These are phyloP conservation scores for Ceratitis capitata DNA, from an alignment of 1,140 invertebrate genomes.

Conservation along the genomic window DNA sequence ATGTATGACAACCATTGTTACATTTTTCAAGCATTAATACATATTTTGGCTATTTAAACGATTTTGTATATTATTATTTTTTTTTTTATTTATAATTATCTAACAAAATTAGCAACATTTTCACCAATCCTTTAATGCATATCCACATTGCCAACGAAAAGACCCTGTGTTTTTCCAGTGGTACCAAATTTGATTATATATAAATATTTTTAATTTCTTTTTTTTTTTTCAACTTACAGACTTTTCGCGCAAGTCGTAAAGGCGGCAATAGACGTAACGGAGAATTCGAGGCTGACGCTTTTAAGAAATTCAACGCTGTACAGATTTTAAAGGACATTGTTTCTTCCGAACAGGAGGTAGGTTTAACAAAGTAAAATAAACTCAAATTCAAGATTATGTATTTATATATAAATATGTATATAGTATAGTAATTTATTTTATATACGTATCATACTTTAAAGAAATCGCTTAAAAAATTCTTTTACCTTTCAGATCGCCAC, in stretches of 20 bases:
- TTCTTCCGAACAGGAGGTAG: slow-evolving; percentile 70
- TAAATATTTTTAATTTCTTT: background rate
- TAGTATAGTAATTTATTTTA: too few species aligned
- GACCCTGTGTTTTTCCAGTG: background rate
- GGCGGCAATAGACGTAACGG: slow-evolving; percentile 43
- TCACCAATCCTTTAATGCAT: background rate
- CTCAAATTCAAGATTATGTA: background rate
- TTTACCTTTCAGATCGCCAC: slow-evolving; percentile 64
- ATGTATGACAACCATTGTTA: background rate
- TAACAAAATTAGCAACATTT: too few species aligned
- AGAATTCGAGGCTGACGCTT: slow-evolving; percentile 65
- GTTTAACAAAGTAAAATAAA: slow-evolving; percentile 1
- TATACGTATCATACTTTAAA: background rate
- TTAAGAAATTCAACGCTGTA: slow-evolving; percentile 68
- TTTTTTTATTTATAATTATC: background rate
- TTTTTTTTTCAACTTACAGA: slow-evolving; percentile 41
- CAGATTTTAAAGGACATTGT: slow-evolving; percentile 67
- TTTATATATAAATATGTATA: too few species aligned
- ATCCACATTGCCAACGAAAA: background rate
- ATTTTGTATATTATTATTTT: background rate
- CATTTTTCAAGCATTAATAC: too few species aligned
- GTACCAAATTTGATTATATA: background rate
- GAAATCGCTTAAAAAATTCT: background rate
- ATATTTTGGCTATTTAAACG: background rate
- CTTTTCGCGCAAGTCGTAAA: slow-evolving; percentile 46